These are phyloP conservation scores for Macrosteles quadrilineatus DNA, from an alignment of 1,140 invertebrate genomes.

Conservation along the genomic window DNA sequence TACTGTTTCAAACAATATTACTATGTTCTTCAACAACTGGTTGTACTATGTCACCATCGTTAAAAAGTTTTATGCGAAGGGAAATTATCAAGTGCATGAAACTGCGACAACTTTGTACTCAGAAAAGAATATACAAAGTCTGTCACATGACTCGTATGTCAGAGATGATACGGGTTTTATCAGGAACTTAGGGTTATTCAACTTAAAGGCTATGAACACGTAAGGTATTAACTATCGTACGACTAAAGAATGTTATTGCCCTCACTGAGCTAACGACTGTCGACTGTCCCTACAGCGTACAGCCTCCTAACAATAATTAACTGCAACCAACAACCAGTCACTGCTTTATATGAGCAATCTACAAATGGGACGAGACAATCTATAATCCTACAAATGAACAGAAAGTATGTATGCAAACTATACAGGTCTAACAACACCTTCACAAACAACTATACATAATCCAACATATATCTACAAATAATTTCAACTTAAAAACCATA, in stretches of 20 bases:
- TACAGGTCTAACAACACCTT: slow-evolving; percentile 7
- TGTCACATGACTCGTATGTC: background rate
- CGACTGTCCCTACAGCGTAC: too few species aligned
- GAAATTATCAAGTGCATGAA: too few species aligned
- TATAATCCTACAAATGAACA: background rate
- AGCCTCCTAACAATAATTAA: too few species aligned
- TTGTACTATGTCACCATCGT: too few species aligned
- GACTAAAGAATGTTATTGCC: slow-evolving; percentile 25
- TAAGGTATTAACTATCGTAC: background rate
- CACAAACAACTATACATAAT: background rate
- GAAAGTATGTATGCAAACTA: background rate
- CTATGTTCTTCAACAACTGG: too few species aligned
- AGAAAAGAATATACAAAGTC: slow-evolving; percentile 6
- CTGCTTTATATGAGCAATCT: too few species aligned
- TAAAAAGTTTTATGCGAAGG: too few species aligned
- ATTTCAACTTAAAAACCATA: background rate
- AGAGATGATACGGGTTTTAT: background rate
- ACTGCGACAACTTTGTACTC: slow-evolving; percentile 6
- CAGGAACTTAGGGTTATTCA: slow-evolving; percentile 21
- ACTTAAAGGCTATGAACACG: slow-evolving; percentile 23
- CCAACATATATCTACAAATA: slow-evolving; percentile 7
- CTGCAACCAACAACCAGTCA: too few species aligned
- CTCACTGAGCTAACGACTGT: slow-evolving; percentile 4
- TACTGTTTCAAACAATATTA: too few species aligned
- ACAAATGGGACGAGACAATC: too few species aligned